Evolutionary conservation across 2,888 invertebrate genomes (phyloP).

Genomic region (Ormyrus thymus): DNA sequence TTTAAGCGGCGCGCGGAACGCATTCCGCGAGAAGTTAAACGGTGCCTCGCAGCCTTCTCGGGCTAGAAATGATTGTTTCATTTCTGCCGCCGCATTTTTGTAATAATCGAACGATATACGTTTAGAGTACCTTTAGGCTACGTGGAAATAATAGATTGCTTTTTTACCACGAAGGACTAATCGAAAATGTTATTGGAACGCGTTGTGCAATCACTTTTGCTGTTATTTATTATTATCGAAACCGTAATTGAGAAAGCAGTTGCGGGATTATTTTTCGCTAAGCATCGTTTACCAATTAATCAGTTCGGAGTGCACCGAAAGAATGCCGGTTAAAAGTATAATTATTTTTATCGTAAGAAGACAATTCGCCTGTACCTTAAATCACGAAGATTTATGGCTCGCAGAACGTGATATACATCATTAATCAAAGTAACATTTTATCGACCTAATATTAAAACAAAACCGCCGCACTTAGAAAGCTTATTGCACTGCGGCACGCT

Average conservation of each 20-base stretch:
- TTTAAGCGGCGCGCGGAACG: not conserved
- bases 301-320: not conserved
- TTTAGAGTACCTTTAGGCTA: constrained; percentile 20
- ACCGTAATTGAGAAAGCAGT: constrained; percentile 22
- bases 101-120: not conserved
- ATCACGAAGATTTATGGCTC: constrained; percentile 12
- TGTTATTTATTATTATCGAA: constrained; percentile 37
- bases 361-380: constrained; percentile 1
- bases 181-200: constrained; percentile 24
- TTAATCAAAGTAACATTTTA: not conserved
- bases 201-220: constrained; percentile 3
- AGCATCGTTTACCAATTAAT: constrained; percentile 6
- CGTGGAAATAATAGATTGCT: constrained; percentile 38
- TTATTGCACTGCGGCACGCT: no score
- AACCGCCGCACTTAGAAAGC: not conserved
- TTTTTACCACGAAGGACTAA: constrained; percentile 41
- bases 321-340: constrained; percentile 3
- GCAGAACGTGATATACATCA: not conserved
- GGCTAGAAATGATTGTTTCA: constrained; percentile 21
- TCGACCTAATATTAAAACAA: not conserved
- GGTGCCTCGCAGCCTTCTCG: constrained; percentile 2
- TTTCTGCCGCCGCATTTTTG: constrained; percentile 29
- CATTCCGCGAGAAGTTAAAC: not conserved
- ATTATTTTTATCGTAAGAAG: not conserved
- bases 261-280: not conserved